phyloP scores from a whole-genome alignment of 2,797 vertebrate genomes.

The Adelosebastes latens region DNA sequence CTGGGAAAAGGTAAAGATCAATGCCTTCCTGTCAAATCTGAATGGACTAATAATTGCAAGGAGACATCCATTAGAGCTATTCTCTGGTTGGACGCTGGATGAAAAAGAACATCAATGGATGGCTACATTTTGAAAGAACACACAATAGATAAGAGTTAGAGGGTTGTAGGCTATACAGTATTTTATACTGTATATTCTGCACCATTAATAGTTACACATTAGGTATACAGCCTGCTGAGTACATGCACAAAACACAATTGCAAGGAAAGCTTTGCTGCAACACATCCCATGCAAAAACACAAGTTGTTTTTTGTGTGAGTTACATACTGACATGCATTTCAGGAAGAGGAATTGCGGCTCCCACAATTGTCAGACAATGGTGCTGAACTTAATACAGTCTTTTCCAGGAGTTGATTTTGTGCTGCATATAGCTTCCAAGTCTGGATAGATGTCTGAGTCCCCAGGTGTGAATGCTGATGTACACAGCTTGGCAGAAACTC shows the following conservation, averaged over 20 bases:
- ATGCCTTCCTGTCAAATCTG: not conserved
- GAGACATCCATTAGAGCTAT: not conserved
- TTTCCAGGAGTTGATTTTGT: not conserved
- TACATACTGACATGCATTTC: not conserved
- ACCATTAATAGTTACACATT: not conserved
- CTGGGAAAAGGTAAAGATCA: not conserved
- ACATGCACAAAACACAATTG: not conserved
- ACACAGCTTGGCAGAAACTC: slow-evolving; percentile 6
- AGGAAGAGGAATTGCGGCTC: not conserved
- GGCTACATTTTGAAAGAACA: not conserved
- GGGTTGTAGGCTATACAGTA: not conserved
- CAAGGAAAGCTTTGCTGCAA: not conserved
- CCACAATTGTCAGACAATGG: not conserved
- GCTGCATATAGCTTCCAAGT: not conserved
- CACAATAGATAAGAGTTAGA: not conserved
- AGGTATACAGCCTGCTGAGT: not conserved
- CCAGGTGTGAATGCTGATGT: slow-evolving; percentile 25
- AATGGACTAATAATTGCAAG: not conserved
- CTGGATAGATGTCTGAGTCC: not conserved
- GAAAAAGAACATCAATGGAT: not conserved
- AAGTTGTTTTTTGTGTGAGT: not conserved
- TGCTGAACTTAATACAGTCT: not conserved
- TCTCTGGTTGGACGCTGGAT: not conserved
- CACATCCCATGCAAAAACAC: not conserved
- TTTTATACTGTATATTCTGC: not conserved